Percentiles rank a stretch among this genome's conserved stretches.
These are phyloP conservation scores for Chloroceryle aenea DNA, from an alignment of 2,113 vertebrate genomes.

Conservation along the genomic window DNA sequence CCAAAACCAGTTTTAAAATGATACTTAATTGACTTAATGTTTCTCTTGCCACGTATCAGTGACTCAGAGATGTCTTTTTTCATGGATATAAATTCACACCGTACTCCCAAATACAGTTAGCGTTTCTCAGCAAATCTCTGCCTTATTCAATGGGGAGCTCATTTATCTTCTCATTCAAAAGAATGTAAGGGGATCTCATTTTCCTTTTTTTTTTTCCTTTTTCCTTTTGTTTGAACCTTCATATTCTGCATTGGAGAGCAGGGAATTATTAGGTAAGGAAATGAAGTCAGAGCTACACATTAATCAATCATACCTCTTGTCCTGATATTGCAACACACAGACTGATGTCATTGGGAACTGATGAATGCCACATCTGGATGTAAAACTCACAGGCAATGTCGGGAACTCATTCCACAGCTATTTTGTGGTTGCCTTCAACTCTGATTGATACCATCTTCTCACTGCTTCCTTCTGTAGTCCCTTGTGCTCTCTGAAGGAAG, in stretches of 20 bases:
- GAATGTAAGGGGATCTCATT: background rate
- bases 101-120: background rate
- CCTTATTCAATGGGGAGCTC: slow-evolving; percentile 29
- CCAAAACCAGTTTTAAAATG: background rate
- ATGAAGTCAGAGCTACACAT: slow-evolving; percentile 34
- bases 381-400: background rate
- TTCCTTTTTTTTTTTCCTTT: background rate
- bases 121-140: slow-evolving; percentile 26
- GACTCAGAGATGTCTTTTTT: slow-evolving; percentile 3
- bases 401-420: slow-evolving; percentile 22
- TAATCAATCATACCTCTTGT: slow-evolving; percentile 17
- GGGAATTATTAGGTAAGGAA: slow-evolving; percentile 52
- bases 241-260: background rate
- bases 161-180: slow-evolving; percentile 41
- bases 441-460: slow-evolving; percentile 22
- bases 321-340: slow-evolving; percentile 40
- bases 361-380: slow-evolving; percentile 49
- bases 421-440: slow-evolving; percentile 37
- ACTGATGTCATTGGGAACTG: slow-evolving; percentile 39
- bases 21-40: slow-evolving; percentile 14
- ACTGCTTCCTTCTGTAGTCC: background rate
- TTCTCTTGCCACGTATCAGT: slow-evolving; percentile 1
- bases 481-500: background rate
- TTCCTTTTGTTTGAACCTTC: slow-evolving; percentile 30
- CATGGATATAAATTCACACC: slow-evolving; percentile 6